Evolutionary conservation across 2,888 invertebrate species (phyloP).

Genomic region (Ganaspis brasiliensis): DNA sequence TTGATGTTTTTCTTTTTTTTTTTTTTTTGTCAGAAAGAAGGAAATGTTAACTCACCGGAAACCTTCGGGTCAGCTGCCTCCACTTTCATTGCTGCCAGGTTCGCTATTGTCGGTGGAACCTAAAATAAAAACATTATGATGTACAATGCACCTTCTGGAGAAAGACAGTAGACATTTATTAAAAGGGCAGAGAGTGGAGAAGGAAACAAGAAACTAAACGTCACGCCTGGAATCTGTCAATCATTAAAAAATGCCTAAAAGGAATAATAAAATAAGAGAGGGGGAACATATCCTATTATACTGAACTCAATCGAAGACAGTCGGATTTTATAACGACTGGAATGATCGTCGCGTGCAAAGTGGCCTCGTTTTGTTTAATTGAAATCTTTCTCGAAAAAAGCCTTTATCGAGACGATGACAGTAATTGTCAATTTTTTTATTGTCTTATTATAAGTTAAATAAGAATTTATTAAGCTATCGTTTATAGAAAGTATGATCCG

Average conservation of each 20-base stretch:
- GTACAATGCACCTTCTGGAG: constrained; percentile 67
- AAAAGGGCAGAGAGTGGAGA: constrained; percentile 42
- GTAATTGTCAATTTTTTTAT: constrained; percentile 30
- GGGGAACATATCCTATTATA: background rate
- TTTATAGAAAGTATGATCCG: background rate
- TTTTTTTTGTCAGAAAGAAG: constrained; percentile 53
- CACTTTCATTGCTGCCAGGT: constrained; percentile 78
- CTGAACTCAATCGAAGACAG: constrained; percentile 44
- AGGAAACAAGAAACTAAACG: constrained; percentile 48
- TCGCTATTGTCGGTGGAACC: constrained; percentile 79
- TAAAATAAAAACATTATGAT: constrained; percentile 72
- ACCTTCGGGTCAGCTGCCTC: constrained; percentile 79
- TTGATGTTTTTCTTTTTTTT: constrained; percentile 3
- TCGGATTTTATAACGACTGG: constrained; percentile 34
- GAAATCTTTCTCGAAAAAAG: constrained; percentile 52
- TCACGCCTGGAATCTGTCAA: constrained; percentile 58
- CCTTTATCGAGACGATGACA: background rate
- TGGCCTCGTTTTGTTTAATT: constrained; percentile 57
- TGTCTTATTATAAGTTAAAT: background rate
- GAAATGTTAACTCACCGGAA: constrained; percentile 77
- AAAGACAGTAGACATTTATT: constrained; percentile 59
- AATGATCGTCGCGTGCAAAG: constrained; percentile 44
- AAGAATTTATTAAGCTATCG: background rate
- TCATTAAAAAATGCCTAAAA: constrained; percentile 45
- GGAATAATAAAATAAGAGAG: constrained; percentile 14